phyloP scores from a whole-genome alignment of 2,888 invertebrate genomes.

The Dromius quadrimaculatus region DNA sequence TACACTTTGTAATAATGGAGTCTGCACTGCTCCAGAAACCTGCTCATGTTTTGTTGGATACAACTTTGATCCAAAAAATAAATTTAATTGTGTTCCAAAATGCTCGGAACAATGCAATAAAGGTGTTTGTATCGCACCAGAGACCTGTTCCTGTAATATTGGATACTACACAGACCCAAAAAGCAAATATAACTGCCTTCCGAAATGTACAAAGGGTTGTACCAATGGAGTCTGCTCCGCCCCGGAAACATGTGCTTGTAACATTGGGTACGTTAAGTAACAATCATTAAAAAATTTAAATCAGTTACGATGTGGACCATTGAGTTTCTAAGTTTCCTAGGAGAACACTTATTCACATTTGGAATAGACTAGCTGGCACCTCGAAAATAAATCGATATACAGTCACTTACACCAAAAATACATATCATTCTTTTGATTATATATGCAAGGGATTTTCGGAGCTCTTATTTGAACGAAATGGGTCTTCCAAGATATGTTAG shows the following conservation, averaged over 20 bases:
- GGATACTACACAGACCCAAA: constrained; percentile 66
- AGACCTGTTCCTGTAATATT: constrained; percentile 59
- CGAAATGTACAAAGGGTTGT: constrained; percentile 57
- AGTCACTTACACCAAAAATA: too few relatives aligned
- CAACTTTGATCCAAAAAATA: constrained; percentile 64
- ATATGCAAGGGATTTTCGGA: too few relatives aligned
- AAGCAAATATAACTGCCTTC: constrained; percentile 57
- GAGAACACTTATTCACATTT: too few relatives aligned
- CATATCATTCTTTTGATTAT: too few relatives aligned
- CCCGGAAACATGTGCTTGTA: constrained; percentile 71
- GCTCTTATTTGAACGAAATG: too few relatives aligned
- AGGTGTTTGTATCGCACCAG: constrained; percentile 55
- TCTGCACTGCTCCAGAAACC: constrained; percentile 62
- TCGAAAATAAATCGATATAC: too few relatives aligned
- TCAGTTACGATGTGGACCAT: too few relatives aligned
- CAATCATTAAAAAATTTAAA: too few relatives aligned
- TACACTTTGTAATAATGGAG: constrained; percentile 60
- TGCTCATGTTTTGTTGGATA: constrained; percentile 70
- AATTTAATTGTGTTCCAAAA: constrained; percentile 61
- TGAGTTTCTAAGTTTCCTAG: too few relatives aligned
- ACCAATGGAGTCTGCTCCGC: constrained; percentile 54
- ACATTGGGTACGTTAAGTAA: constrained; percentile 73
- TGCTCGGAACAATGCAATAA: constrained; percentile 64
- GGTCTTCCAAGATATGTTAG: too few relatives aligned
- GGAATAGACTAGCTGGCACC: too few relatives aligned